These are phyloP conservation scores for Beris morrisii DNA, from an alignment of 2,888 invertebrate species.

Conservation along the genomic window DNA sequence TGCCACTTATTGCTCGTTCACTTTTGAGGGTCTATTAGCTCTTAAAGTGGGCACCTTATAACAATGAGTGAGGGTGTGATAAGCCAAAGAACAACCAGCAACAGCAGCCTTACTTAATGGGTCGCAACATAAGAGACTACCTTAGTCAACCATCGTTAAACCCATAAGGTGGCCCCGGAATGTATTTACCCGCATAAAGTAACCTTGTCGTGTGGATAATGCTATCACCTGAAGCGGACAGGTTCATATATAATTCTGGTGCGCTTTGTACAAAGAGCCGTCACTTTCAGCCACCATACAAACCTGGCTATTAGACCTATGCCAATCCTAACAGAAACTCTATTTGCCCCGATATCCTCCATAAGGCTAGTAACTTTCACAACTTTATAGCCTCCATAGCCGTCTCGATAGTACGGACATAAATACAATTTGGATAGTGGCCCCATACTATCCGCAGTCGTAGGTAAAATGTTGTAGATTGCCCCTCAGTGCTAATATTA, in stretches of 20 bases:
- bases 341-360: neutral
- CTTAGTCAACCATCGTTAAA: too few species aligned
- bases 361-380: slow-evolving; percentile 22
- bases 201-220: slow-evolving; percentile 21
- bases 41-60: too few species aligned
- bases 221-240: slow-evolving; percentile 27
- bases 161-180: too few species aligned
- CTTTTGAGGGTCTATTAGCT: too few species aligned
- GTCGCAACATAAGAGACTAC: too few species aligned
- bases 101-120: too few species aligned
- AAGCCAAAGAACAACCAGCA: too few species aligned
- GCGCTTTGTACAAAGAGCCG: slow-evolving; percentile 27
- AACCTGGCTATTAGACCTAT: neutral
- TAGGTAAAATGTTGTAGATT: slow-evolving; percentile 19
- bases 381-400: slow-evolving; percentile 18
- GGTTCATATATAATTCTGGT: slow-evolving; percentile 20
- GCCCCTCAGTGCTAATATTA: slow-evolving; percentile 39
- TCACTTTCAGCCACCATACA: slow-evolving; percentile 14
- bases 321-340: neutral
- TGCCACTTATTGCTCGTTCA: too few species aligned
- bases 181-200: slow-evolving; percentile 6
- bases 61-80: too few species aligned
- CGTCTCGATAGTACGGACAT: slow-evolving; percentile 10
- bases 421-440: slow-evolving; percentile 8
- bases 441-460: neutral